Evolutionary conservation across 1,140 invertebrate species (phyloP).

Genomic region (Lepidurus apus): DNA sequence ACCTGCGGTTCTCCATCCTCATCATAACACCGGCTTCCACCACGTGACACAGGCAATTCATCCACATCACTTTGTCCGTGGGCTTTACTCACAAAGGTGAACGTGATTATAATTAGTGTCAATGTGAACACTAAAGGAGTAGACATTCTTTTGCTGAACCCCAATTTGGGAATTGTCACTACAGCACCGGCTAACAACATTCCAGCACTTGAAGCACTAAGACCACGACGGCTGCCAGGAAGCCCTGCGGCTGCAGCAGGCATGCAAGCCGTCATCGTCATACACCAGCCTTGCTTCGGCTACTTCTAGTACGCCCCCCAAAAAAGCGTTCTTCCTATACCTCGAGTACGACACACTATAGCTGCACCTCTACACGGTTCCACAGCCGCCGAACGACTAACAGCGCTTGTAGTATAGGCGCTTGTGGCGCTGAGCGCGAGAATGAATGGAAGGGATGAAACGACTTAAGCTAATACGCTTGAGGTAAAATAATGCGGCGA

Average conservation of each 20-base stretch:
- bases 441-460: too few species aligned
- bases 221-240: background rate
- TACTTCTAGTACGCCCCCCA: background rate
- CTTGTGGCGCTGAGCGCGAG: too few species aligned
- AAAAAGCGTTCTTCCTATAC: background rate
- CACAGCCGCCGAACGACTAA: too few species aligned
- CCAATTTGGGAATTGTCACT: background rate
- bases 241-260: background rate
- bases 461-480: too few species aligned
- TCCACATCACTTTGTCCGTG: background rate
- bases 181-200: conserved; percentile 15
- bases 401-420: too few species aligned
- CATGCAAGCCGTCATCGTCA: background rate
- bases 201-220: background rate
- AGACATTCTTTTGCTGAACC: background rate
- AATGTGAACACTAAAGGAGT: background rate
- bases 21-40: background rate
- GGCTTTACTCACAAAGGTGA: background rate
- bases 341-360: too few species aligned
- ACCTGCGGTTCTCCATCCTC: background rate
- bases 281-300: background rate
- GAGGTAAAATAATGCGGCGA: too few species aligned
- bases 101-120: background rate
- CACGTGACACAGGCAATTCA: background rate
- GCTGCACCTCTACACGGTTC: too few species aligned